These are phyloP conservation scores for Notolepis coatsorum DNA, from an alignment of 2,797 vertebrate species.

Conservation along the genomic window DNA sequence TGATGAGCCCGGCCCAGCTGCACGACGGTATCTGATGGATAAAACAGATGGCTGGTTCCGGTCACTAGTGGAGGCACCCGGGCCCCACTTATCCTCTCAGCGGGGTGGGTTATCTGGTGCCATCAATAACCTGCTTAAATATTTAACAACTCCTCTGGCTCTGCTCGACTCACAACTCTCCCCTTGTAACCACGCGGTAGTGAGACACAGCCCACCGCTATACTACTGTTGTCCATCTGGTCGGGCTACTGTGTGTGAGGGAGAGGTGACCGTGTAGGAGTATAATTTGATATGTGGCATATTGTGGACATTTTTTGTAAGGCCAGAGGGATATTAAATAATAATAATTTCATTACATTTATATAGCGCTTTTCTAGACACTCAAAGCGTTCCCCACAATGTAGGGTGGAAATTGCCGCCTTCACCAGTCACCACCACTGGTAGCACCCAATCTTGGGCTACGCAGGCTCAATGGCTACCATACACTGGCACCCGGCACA, in stretches of 20 bases:
- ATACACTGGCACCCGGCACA: no score
- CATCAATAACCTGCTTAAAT: constrained; percentile 63
- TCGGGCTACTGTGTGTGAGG: neutral
- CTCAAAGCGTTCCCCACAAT: no score
- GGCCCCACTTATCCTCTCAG: constrained; percentile 45
- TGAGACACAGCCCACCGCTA: neutral
- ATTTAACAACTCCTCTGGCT: constrained; percentile 45
- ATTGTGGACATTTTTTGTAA: no score
- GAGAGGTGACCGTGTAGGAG: no score
- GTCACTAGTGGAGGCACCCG: constrained; percentile 23
- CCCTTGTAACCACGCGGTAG: constrained; percentile 16
- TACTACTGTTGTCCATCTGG: neutral
- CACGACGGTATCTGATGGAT: constrained; percentile 7
- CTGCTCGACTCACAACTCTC: constrained; percentile 5
- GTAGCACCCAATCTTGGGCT: no score
- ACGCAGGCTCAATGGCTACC: no score
- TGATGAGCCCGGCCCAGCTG: neutral
- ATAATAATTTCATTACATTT: no score
- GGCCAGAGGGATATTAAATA: no score
- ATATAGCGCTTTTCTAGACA: no score
- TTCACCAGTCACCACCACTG: no score
- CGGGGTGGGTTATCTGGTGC: constrained; percentile 28
- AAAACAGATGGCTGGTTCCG: constrained; percentile 9
- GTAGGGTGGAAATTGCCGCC: no score
- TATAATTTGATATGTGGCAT: no score